Conservation (phyloP, 2,888 invertebrate species). For the Ectobius pallidus region DNA sequence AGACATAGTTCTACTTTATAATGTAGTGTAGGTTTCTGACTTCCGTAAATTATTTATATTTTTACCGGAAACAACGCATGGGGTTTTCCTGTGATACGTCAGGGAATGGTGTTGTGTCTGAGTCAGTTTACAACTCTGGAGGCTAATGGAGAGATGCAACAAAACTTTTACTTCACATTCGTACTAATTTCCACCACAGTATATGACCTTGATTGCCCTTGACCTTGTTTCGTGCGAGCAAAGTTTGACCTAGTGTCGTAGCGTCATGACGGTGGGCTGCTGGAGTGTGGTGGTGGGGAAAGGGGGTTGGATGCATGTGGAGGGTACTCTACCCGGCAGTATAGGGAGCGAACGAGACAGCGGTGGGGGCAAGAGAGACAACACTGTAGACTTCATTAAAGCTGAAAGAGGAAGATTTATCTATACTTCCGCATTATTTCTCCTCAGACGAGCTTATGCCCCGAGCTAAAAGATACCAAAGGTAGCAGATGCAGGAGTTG, state of each 20-base stretch:
- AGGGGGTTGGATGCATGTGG: neutral
- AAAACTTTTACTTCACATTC: constrained; percentile 7
- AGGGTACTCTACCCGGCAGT: constrained; percentile 3
- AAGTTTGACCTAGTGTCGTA: constrained; percentile 34
- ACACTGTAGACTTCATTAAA: constrained; percentile 1
- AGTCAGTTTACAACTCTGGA: too few relatives aligned
- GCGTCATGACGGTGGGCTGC: neutral
- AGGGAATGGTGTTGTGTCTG: too few relatives aligned
- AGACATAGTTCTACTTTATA: too few relatives aligned
- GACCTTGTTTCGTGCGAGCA: constrained; percentile 29
- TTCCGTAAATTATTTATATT: too few relatives aligned
- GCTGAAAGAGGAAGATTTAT: neutral
- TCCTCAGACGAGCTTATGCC: too few relatives aligned
- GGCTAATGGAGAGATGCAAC: too few relatives aligned
- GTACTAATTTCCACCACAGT: neutral
- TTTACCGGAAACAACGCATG: too few relatives aligned
- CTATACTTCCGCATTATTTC: too few relatives aligned
- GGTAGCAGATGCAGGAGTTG: too few relatives aligned
- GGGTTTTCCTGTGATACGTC: too few relatives aligned
- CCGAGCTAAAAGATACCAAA: too few relatives aligned
- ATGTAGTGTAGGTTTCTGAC: too few relatives aligned
- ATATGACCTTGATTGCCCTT: constrained; percentile 28
- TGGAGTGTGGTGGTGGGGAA: neutral
- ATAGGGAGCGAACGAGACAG: neutral
- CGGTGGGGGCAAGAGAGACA: neutral